Evolutionary conservation across 2,888 invertebrate genomes (phyloP), one percentile per base, ranked within the genome.

Genomic region (Vanessa cardui): DNA sequence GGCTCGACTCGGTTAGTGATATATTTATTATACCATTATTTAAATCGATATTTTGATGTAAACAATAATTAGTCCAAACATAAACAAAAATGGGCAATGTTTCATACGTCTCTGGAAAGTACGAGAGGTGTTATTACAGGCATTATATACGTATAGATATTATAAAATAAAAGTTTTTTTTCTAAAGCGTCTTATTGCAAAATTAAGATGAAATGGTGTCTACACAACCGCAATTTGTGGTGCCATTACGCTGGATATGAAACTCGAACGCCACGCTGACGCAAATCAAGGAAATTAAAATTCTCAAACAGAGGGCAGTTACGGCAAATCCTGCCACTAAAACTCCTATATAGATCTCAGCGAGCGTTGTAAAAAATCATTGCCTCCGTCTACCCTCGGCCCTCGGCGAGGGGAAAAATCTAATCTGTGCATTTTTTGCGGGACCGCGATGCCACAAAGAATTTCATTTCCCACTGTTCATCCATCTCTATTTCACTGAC

Each of bases 391-490:
- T 86, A 86, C 78, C 77, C 78, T 77, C 78, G 77, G 78, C 85
- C 88, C 90, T 88, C 87, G 83, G 88, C 85, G 88, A 90, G 88
- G 91, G 91, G 92, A 91, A 93, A 84, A 93, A 93, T 93, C 93
- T 93, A 93, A 93, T 93, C 93, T 93, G 91, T 90, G 92, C 92
- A 93, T 93, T 93, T 93, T 93, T 93, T 93, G 92, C 92, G 93
- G 89, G 92, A 90, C 91, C 92, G 92, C 92, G 91, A 92, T 90
- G 90, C 93, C 93, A 93, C 93, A 92, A 93, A 93, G 93, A 93
- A 93, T 93, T 93, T 93, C 93, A 93, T 93, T 93, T 93, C 93
- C 93, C 91, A 92, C 92, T 93, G 92, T 93, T 93, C 93, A 93
- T 93, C 92, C 93, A 92, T 93, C 93, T 93, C 92, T 92, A 92